A percentile compares a stretch with the other conserved stretches of the same genome.
Evolutionary conservation across 2,888 invertebrate species (phyloP).

Genomic region (Zaprionus obscuricornis): DNA sequence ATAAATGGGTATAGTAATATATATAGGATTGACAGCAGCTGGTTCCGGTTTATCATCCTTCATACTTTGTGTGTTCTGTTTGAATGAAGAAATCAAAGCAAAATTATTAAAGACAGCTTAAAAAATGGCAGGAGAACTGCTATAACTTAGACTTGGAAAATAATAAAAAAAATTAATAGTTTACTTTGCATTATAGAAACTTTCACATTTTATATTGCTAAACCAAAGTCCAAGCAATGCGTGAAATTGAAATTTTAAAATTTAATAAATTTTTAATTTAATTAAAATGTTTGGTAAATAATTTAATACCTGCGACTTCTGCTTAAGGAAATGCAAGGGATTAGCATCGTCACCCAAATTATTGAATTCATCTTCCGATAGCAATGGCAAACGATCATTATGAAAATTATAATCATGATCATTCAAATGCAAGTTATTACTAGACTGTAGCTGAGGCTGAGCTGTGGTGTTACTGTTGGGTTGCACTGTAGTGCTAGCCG

Average conservation of each 20-base stretch:
- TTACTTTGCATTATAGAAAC: too few relatives aligned
- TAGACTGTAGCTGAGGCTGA: neutral
- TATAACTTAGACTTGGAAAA: too few relatives aligned
- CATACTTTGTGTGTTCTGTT: neutral
- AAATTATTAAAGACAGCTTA: too few relatives aligned
- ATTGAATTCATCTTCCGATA: conserved; percentile 62
- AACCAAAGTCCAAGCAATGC: too few relatives aligned
- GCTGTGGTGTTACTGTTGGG: conserved; percentile 12
- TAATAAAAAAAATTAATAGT: too few relatives aligned
- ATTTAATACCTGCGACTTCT: conserved; percentile 42
- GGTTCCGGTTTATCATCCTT: neutral
- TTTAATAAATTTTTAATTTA: too few relatives aligned
- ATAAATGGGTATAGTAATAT: conserved; percentile 76
- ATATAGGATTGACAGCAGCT: conserved; percentile 47
- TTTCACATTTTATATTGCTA: too few relatives aligned
- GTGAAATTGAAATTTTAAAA: too few relatives aligned
- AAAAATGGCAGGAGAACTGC: too few relatives aligned
- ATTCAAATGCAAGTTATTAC: conserved; percentile 14
- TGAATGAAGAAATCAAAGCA: too few relatives aligned
- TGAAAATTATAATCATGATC: conserved; percentile 53
- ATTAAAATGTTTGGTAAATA: too few relatives aligned
- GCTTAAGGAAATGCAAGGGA: conserved; percentile 66
- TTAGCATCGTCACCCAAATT: conserved; percentile 65
- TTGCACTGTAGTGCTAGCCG: too few relatives aligned
- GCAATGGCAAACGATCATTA: conserved; percentile 55